Conservation (phyloP, 2,888 invertebrate species). For the Athrips mouffetella region DNA sequence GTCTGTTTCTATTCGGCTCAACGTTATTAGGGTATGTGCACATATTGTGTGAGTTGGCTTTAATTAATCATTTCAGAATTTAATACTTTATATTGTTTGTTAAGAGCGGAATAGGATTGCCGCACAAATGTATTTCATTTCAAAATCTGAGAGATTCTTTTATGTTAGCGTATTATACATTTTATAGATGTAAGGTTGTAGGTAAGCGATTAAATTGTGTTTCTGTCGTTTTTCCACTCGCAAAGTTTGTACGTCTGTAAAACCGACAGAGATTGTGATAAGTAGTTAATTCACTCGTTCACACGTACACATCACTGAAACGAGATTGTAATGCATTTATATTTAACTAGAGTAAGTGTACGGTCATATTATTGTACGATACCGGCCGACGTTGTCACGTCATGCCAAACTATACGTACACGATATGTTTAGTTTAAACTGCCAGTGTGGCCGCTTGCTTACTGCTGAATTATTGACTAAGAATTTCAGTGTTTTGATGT, state of each 20-base stretch:
- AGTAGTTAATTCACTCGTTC: slow-evolving; percentile 26
- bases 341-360: slow-evolving; percentile 32
- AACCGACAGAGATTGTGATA: slow-evolving; percentile 3
- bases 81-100: slow-evolving; percentile 27
- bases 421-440: no score
- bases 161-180: slow-evolving; percentile 26
- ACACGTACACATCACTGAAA: slow-evolving; percentile 39
- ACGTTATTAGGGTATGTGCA: slow-evolving; percentile 20
- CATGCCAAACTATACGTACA: slow-evolving; percentile 25
- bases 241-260: slow-evolving; percentile 9
- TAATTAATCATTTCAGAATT: slow-evolving; percentile 35
- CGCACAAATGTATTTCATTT: slow-evolving; percentile 51
- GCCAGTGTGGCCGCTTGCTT: background rate
- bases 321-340: slow-evolving; percentile 67
- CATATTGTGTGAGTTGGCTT: slow-evolving; percentile 34
- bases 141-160: slow-evolving; percentile 49
- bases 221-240: slow-evolving; percentile 31
- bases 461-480: no score
- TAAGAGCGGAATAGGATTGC: slow-evolving; percentile 37
- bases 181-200: slow-evolving; percentile 21
- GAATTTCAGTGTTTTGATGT: no score
- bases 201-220: slow-evolving; percentile 17
- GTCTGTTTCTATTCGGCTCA: slow-evolving; percentile 36
- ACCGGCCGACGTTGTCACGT: slow-evolving; percentile 17
- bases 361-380: no score